phyloP scores from a whole-genome alignment of 2,888 invertebrate species.

The Eledona agricola region DNA sequence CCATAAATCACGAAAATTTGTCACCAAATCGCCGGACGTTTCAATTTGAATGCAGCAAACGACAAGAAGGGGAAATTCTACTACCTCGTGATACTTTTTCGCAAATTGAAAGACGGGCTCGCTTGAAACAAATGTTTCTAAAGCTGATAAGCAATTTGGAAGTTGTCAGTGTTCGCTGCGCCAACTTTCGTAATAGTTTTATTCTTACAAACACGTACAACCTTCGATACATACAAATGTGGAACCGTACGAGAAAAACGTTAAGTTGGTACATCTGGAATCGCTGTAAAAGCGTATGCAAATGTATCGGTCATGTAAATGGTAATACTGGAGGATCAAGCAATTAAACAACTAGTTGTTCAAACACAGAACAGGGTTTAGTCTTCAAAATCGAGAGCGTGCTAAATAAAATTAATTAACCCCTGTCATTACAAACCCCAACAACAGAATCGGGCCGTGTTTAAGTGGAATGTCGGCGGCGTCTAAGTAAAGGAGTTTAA shows the following conservation, averaged over 20 bases:
- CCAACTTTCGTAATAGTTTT: conserved; percentile 2
- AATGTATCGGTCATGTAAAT: conserved; percentile 52
- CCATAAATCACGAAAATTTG: no score
- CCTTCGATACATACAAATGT: conserved; percentile 9
- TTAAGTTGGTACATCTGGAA: conserved; percentile 28
- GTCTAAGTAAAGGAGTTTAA: conserved; percentile 37
- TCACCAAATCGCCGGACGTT: no score
- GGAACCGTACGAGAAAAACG: conserved; percentile 2
- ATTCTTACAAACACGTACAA: conserved; percentile 1
- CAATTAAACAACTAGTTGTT: conserved; percentile 41
- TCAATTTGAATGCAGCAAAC: no score
- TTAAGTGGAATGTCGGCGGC: conserved; percentile 36
- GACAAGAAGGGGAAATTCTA: no score
- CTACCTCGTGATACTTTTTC: no score
- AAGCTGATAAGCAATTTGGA: conserved; percentile 5
- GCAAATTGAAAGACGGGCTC: no score
- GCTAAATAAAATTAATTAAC: conserved; percentile 25
- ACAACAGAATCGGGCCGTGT: conserved; percentile 22
- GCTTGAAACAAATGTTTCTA: no score
- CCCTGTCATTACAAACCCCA: conserved; percentile 20
- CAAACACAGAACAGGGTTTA: conserved; percentile 4
- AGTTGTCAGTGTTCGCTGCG: background rate
- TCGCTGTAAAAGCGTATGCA: conserved; percentile 47
- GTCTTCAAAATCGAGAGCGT: conserved; percentile 1
- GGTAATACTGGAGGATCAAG: conserved; percentile 50